phyloP scores from a whole-genome alignment of 2,797 vertebrate genomes.

The Phalanger gymnotis region DNA sequence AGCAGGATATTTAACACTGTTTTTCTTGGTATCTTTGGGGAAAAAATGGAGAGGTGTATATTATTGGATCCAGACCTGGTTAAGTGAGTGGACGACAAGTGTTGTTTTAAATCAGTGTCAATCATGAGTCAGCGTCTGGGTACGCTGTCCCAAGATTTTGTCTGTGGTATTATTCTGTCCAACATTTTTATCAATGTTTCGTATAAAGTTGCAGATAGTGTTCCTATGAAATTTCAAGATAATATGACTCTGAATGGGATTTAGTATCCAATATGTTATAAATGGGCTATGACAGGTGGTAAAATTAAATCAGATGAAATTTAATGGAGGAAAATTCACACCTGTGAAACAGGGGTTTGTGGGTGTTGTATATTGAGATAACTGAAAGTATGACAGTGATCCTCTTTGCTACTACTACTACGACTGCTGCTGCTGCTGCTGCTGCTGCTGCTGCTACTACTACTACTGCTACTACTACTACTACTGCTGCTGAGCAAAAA shows the following conservation, averaged over 20 bases:
- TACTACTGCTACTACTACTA: too few species aligned
- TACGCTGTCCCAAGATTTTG: not conserved
- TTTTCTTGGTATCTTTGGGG: not conserved
- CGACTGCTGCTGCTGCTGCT: too few species aligned
- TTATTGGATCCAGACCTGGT: not conserved
- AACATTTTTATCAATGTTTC: not conserved
- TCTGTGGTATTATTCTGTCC: not conserved
- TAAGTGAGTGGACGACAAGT: not conserved
- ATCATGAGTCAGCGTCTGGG: not conserved
- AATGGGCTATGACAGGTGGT: not conserved
- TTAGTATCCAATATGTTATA: not conserved
- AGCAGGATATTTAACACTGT: not conserved
- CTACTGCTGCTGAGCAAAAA: not conserved
- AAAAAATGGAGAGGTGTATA: not conserved
- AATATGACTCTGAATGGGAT: not conserved
- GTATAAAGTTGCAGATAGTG: not conserved
- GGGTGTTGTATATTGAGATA: not conserved
- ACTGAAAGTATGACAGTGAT: not conserved
- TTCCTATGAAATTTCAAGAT: not conserved
- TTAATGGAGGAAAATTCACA: not conserved
- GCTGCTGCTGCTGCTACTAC: too few species aligned
- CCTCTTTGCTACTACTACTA: not conserved
- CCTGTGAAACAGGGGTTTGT: not conserved
- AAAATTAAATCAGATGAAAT: not conserved
- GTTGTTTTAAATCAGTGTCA: not conserved